Evolutionary conservation across 2,797 vertebrate genomes (phyloP).

Genomic region (Sebastes flavidus): DNA sequence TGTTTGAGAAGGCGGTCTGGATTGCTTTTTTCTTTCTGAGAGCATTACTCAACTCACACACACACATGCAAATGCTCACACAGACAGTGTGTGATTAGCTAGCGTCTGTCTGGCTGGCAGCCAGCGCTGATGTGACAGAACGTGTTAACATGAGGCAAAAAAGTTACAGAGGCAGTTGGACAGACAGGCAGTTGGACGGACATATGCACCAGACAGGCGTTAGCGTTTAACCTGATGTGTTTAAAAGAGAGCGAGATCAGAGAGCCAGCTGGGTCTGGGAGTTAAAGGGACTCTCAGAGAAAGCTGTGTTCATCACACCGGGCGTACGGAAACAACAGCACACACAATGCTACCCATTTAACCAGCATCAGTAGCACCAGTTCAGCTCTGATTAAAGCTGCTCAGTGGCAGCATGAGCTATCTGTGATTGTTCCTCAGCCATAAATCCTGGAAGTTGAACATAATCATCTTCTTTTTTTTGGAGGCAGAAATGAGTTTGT

Average conservation of each 20-base stretch:
- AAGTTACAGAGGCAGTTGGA: conserved; percentile 8
- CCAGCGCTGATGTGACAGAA: conserved; percentile 25
- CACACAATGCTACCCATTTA: neutral
- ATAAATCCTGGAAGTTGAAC: neutral
- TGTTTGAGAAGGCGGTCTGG: neutral
- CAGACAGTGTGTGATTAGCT: conserved; percentile 37
- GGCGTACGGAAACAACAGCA: neutral
- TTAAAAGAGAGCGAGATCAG: conserved; percentile 1
- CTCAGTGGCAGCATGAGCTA: neutral
- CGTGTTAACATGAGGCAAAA: conserved; percentile 16
- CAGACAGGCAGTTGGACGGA: neutral
- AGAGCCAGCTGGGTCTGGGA: neutral
- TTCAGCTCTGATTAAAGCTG: conserved; percentile 12
- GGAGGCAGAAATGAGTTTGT: neutral
- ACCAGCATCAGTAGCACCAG: neutral
- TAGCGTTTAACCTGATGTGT: conserved; percentile 13
- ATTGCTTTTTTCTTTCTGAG: neutral
- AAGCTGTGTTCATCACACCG: neutral
- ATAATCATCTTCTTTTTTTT: neutral
- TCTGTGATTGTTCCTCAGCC: conserved; percentile 5
- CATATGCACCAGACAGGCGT: conserved; percentile 10
- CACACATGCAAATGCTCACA: conserved; percentile 27
- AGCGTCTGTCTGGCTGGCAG: conserved; percentile 25
- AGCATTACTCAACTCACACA: conserved; percentile 13
- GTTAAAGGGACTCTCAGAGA: neutral